phyloP scores from a whole-genome alignment of 2,888 invertebrate species.

The Anodontia alba region DNA sequence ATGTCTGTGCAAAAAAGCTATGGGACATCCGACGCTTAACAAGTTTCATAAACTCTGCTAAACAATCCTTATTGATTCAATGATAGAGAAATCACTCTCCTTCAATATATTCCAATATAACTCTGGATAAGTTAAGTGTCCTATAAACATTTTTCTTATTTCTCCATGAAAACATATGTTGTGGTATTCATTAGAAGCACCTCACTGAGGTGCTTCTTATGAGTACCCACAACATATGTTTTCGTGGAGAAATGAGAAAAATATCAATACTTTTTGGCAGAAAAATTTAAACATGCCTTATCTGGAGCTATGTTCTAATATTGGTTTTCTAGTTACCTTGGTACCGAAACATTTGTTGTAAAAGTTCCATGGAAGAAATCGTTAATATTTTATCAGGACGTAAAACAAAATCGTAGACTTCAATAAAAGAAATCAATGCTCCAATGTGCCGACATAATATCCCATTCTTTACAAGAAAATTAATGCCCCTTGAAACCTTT shows the following conservation, averaged over 20 bases:
- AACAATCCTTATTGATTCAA: conserved; percentile 19
- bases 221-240: too few species aligned
- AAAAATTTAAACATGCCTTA: too few species aligned
- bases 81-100: conserved; percentile 10
- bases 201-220: too few species aligned
- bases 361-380: conserved; percentile 51
- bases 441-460: too few species aligned
- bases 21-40: neutral
- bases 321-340: conserved; percentile 57
- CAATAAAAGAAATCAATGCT: neutral
- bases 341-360: conserved; percentile 49
- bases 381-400: conserved; percentile 58
- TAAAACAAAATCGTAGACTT: conserved; percentile 11
- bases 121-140: too few species aligned
- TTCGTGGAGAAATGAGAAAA: too few species aligned
- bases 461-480: too few species aligned
- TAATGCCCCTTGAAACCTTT: too few species aligned
- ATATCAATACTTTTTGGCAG: too few species aligned
- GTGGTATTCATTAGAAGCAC: too few species aligned
- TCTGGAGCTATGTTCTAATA: conserved; percentile 61
- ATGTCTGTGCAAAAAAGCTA: neutral
- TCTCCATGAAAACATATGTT: too few species aligned
- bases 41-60: conserved; percentile 8
- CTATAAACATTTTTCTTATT: too few species aligned
- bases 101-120: conserved; percentile 59